Evolutionary conservation across 2,113 vertebrate species (phyloP), one percentile per base, ranked within the genome.

Genomic region (Oryzias woworae): DNA sequence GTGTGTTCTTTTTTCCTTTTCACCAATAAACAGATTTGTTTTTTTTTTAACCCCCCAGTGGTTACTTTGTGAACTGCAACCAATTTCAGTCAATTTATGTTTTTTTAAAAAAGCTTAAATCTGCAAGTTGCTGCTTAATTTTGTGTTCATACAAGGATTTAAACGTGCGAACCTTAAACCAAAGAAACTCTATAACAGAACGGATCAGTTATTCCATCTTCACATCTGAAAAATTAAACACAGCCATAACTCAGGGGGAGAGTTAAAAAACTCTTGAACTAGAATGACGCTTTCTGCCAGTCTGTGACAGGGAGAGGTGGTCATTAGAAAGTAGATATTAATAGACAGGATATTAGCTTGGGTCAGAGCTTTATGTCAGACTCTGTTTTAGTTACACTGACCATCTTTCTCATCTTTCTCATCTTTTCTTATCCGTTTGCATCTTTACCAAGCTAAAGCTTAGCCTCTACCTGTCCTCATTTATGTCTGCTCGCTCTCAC

Each of bases 311-410:
- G 63, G 63, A 73, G 82, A 78, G 82, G 70, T 78, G 69, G 72
- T 79, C 82, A 78, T 86, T 81, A 85, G 64, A 44, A 36, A 31
- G 54, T 17, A 57, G 75, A 76, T 89, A 84, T 81, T 88, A 81
- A 85, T 84, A 83, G 86, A 80, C 73, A 26, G 55, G 66, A 71
- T 75, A 82, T 86, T 80, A 78, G 73, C 73, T 83, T 24, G 53
- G 75, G 79, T 77, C 20, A 26, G 65, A 64, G 73, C 80, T 83
- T 62, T 56, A 53, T 83, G 77, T 82, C 84, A 69, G 73, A 65
- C 76, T 62, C 57, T 58, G 66, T 80, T 75, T 67, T 57, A 69
- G 62, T 57, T 74, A 68, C 68, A 51, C 69, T 53, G 49, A 56
- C 47, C 75, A 49, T 77, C 51, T 54, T 22, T 67, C 68, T 79